Percentiles rank a stretch among this genome's conserved stretches.
Evolutionary conservation across 2,797 vertebrate species (phyloP).

Genomic region (Bradypodion pumilum): DNA sequence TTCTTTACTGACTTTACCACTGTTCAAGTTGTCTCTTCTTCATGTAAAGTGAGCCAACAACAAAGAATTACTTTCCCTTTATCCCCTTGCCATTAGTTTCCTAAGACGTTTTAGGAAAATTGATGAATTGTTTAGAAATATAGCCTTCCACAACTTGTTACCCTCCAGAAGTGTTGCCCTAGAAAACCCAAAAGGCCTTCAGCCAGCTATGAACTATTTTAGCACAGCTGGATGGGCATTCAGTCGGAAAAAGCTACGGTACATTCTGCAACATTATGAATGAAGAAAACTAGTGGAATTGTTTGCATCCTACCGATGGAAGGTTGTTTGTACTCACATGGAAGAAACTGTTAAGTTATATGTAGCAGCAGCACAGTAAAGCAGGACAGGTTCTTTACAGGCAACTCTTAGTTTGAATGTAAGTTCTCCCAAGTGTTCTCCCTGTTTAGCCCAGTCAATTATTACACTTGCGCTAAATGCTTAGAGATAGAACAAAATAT

Average conservation of each 20-base stretch:
- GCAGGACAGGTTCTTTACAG: no score
- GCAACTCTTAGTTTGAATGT: no score
- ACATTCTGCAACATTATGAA: background rate
- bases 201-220: background rate
- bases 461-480: no score
- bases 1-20: constrained; percentile 92
- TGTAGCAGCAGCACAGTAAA: no score
- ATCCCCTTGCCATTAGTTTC: constrained; percentile 9
- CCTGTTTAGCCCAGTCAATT: no score
- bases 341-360: constrained; percentile 19
- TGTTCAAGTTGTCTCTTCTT: constrained; percentile 71
- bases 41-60: constrained; percentile 33
- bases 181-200: background rate
- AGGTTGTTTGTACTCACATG: background rate
- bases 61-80: background rate
- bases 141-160: background rate
- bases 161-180: background rate
- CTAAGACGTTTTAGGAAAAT: constrained; percentile 25
- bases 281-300: background rate
- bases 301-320: background rate
- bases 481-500: no score
- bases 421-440: no score
- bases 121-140: background rate
- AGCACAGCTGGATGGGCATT: background rate
- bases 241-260: background rate